A percentile compares a stretch with the other conserved stretches of the same genome.
Evolutionary conservation across 2,888 invertebrate species (phyloP).

Genomic region (Oegoconia quadripuncta): DNA sequence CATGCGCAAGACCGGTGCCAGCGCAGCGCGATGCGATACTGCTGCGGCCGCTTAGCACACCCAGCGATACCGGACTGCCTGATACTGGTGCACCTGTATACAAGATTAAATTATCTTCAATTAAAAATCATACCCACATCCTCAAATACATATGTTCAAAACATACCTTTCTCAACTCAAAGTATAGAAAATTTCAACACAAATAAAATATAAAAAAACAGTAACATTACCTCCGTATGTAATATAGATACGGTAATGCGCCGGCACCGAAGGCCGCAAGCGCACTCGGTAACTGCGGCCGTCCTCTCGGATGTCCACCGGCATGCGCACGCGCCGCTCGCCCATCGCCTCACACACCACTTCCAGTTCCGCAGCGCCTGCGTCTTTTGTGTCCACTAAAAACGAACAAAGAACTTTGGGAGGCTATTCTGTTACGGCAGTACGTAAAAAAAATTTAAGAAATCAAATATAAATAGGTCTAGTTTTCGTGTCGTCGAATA

Average conservation of each 20-base stretch:
- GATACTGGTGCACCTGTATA: conserved; percentile 67
- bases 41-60: conserved; percentile 58
- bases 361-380: conserved; percentile 91
- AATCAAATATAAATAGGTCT: too few relatives aligned
- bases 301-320: conserved; percentile 89
- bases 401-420: too few relatives aligned
- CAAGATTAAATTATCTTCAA: not conserved
- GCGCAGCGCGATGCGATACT: conserved; percentile 78
- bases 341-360: conserved; percentile 93
- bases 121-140: too few relatives aligned
- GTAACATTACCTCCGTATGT: conserved; percentile 85
- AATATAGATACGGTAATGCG: conserved; percentile 84
- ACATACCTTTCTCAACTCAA: too few relatives aligned
- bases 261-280: conserved; percentile 91
- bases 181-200: too few relatives aligned
- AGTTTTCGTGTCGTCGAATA: too few relatives aligned
- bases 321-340: conserved; percentile 84
- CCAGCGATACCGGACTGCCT: conserved; percentile 80
- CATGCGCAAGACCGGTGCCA: conserved; percentile 83
- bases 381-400: conserved; percentile 88
- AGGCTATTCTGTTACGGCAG: too few relatives aligned
- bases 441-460: too few relatives aligned
- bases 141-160: too few relatives aligned
- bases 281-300: conserved; percentile 89
- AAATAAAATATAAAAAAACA: too few relatives aligned